These are phyloP conservation scores for Dasysyrphus tricinctus DNA, from an alignment of 2,888 invertebrate species.

Conservation along the genomic window DNA sequence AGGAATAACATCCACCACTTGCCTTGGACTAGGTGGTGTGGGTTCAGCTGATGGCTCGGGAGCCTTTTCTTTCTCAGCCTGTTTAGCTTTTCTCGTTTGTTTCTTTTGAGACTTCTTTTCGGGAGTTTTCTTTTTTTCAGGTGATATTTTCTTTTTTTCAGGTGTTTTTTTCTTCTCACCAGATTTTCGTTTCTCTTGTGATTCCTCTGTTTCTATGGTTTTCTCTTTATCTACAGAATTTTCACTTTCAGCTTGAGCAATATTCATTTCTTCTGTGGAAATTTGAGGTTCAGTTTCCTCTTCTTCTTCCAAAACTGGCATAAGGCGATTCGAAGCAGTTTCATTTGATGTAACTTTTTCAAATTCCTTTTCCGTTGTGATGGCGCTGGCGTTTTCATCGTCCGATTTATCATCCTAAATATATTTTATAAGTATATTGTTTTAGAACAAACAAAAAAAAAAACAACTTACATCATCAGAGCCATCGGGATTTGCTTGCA, in stretches of 20 bases:
- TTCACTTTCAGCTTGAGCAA: not conserved
- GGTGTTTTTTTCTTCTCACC: slow-evolving; percentile 9
- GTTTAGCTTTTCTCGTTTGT: slow-evolving; percentile 8
- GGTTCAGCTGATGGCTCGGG: slow-evolving; percentile 37
- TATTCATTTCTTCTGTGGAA: not conserved
- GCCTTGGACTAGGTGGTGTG: not conserved
- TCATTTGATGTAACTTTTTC: slow-evolving; percentile 53
- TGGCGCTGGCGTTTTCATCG: slow-evolving; percentile 70
- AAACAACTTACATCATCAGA: slow-evolving; percentile 78
- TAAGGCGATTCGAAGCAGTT: slow-evolving; percentile 41
- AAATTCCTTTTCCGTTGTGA: slow-evolving; percentile 65
- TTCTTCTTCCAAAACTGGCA: slow-evolving; percentile 58
- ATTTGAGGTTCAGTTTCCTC: slow-evolving; percentile 41
- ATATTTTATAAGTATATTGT: not conserved
- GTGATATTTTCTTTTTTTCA: slow-evolving; percentile 30
- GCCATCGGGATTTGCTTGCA: slow-evolving; percentile 74
- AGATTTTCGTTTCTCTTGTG: slow-evolving; percentile 17
- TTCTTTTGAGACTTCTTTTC: slow-evolving; percentile 22
- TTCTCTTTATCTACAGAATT: slow-evolving; percentile 18
- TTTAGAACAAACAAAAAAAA: too few species aligned
- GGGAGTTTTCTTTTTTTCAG: slow-evolving; percentile 26
- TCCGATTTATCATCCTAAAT: slow-evolving; percentile 75
- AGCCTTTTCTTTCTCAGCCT: slow-evolving; percentile 10
- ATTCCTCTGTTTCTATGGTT: not conserved
- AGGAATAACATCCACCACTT: not conserved